These are phyloP conservation scores for Baronia brevicornis DNA, from an alignment of 2,888 invertebrate species.

Conservation along the genomic window DNA sequence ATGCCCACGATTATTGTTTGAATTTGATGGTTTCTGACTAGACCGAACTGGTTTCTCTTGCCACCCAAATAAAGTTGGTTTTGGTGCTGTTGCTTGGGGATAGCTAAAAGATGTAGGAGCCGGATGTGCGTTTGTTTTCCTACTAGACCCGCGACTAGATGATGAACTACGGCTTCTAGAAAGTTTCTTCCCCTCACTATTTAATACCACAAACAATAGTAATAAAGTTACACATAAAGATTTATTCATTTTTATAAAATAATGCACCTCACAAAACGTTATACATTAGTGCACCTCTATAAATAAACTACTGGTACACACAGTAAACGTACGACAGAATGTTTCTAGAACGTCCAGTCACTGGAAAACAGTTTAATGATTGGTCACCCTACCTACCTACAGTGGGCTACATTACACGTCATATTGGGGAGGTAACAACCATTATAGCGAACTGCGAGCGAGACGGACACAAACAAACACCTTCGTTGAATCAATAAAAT, in stretches of 20 bases:
- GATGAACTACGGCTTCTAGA: constrained; percentile 54
- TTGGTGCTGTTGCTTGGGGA: constrained; percentile 41
- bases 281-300: constrained; percentile 9
- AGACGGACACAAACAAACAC: constrained; percentile 31
- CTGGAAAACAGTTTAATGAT: constrained; percentile 30
- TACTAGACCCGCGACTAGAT: constrained; percentile 47
- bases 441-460: constrained; percentile 22
- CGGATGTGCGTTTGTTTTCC: constrained; percentile 46
- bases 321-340: constrained; percentile 33
- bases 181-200: constrained; percentile 43
- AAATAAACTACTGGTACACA: constrained; percentile 18
- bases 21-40: constrained; percentile 32
- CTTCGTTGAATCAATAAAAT: constrained; percentile 37
- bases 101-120: constrained; percentile 57
- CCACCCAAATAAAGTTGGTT: constrained; percentile 57
- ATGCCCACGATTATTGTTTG: constrained; percentile 35
- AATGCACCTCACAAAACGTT: neutral
- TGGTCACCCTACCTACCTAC: constrained; percentile 44
- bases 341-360: constrained; percentile 45
- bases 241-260: constrained; percentile 33
- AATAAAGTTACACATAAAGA: constrained; percentile 31
- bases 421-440: constrained; percentile 11
- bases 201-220: constrained; percentile 29
- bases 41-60: constrained; percentile 52
- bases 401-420: constrained; percentile 21